Base-by-base conservation (phyloP, 2,797 vertebrate species). In the Bucorvus abyssinicus region DNA sequence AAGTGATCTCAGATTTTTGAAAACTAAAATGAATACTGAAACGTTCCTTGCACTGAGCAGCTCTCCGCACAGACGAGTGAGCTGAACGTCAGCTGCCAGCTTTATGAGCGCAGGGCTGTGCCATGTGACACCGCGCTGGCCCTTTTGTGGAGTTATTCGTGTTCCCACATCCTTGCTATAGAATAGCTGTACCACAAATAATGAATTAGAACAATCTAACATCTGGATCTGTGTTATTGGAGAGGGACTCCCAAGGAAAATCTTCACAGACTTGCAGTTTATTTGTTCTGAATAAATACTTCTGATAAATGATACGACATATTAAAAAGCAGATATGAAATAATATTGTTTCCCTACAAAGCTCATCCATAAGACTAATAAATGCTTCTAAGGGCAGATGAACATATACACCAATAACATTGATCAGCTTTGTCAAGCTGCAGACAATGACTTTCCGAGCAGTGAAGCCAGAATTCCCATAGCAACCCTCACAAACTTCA, bases 391-490 rank as follows among this genome's bases (percentile, higher is more conserved):
- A 77, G 57, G 29, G 17, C 15, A 75, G 59, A 49, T 64, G 55
- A 85, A 73, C 44, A 55, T 36, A 63, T 32, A 68, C 8, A 81
- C 68, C 40, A 77, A 61, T 80, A 67, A 67, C 12, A 19, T 55
- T 89, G 27, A 90, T 89, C 53, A 38, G 59, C 77, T 92, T 56
- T 84, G 67, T 71, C 49, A 86, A 68, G 18, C 53, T 60, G 49
- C 44, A 78, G 91, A 32, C 21, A 56, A 52, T 40, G 63, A 63
- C 59, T 71, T 87, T 89, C 36, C 50, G 77, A 87, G 70, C 38
- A 75, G 52, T 7, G 17, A 79, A 82, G 67, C 60, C 77, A 85
- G 52, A 90, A 94, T 95, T 91, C 88, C 76, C 88, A 87, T 52
- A 69, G 74, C 82, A 96, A 80, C 74, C 61, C 8, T 59, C 57